Conservation (phyloP, 2,888 invertebrate genomes). For the Chrysodeixis includens region DNA sequence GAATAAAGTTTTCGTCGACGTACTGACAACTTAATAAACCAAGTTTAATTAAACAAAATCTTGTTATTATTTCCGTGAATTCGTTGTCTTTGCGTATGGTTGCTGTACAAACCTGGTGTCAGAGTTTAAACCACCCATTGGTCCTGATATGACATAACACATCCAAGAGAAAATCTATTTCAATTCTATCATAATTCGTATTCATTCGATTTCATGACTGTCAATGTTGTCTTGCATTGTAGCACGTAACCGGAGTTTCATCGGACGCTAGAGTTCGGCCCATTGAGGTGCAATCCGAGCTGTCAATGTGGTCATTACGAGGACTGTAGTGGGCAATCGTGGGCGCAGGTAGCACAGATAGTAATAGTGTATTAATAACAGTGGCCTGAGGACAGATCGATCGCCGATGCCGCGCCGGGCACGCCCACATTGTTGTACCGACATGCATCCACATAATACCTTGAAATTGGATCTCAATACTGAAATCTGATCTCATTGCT, state of each 20-base stretch:
- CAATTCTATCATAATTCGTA: neutral
- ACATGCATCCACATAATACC: too few species aligned
- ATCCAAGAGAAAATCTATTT: too few species aligned
- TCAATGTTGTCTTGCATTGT: neutral
- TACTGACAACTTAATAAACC: neutral
- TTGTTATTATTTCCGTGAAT: neutral
- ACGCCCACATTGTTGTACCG: too few species aligned
- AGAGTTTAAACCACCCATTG: too few species aligned
- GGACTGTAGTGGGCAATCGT: neutral
- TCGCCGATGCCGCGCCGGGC: neutral
- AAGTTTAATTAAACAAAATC: neutral
- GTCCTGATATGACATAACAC: too few species aligned
- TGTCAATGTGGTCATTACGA: neutral
- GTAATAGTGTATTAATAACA: constrained; percentile 1
- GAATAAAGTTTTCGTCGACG: neutral
- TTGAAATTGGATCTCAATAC: too few species aligned
- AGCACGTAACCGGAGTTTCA: neutral
- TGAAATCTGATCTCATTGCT: too few species aligned
- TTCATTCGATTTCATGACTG: neutral
- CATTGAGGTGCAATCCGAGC: neutral
- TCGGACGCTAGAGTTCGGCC: neutral
- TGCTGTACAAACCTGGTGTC: too few species aligned
- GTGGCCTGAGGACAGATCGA: neutral
- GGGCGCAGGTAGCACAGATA: neutral
- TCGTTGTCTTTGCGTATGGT: too few species aligned